Evolutionary conservation across 2,797 vertebrate species (phyloP).

Genomic region (Ibycter americanus): DNA sequence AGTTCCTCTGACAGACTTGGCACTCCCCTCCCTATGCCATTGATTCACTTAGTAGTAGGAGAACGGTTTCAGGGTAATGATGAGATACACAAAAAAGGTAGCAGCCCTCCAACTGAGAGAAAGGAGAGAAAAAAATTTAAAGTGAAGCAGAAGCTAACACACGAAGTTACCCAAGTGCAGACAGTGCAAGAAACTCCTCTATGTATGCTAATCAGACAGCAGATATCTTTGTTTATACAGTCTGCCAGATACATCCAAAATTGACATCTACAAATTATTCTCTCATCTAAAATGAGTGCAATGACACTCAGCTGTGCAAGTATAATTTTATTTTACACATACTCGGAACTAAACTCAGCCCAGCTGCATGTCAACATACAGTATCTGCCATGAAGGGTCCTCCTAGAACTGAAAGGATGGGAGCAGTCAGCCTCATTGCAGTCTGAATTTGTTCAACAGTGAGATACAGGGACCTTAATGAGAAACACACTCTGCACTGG

Average conservation of each 20-base stretch:
- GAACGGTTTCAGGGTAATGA: conserved; percentile 56
- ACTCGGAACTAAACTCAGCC: background rate
- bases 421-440: background rate
- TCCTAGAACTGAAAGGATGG: background rate
- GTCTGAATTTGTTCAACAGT: background rate
- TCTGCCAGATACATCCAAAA: background rate
- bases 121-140: background rate
- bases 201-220: background rate
- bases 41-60: conserved; percentile 49
- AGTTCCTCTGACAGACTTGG: background rate
- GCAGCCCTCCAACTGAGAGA: background rate
- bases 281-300: background rate
- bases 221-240: background rate
- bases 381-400: background rate
- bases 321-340: background rate
- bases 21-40: background rate
- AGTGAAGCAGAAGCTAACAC: background rate
- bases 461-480: background rate
- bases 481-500: background rate
- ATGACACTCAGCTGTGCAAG: background rate
- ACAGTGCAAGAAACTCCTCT: background rate
- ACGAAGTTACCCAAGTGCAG: background rate
- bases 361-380: background rate
- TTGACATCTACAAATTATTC: background rate
- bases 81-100: conserved; percentile 44